These are phyloP conservation scores for Aphidius gifuensis DNA, from an alignment of 1,140 invertebrate genomes.

Conservation along the genomic window DNA sequence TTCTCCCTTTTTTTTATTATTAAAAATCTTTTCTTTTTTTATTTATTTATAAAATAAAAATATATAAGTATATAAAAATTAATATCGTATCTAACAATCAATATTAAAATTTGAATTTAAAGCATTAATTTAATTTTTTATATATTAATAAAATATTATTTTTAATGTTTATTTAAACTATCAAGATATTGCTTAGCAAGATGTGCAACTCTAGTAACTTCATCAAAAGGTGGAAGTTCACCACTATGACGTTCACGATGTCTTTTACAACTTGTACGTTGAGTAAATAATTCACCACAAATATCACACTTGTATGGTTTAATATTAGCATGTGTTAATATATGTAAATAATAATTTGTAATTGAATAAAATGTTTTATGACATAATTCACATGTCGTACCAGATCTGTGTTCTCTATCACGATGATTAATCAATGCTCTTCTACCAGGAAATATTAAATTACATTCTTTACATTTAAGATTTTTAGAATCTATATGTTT, in stretches of 20 bases:
- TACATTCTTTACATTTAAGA: constrained; percentile 11
- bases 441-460: background rate
- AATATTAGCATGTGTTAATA: constrained; percentile 24
- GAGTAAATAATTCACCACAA: constrained; percentile 25
- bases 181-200: constrained; percentile 10
- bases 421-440: constrained; percentile 4
- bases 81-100: too few relatives aligned
- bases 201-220: constrained; percentile 10
- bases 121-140: background rate
- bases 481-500: constrained; percentile 8
- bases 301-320: constrained; percentile 24
- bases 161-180: background rate
- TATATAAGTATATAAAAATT: too few relatives aligned
- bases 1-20: too few relatives aligned
- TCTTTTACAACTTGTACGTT: constrained; percentile 26
- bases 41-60: too few relatives aligned
- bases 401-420: constrained; percentile 6
- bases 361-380: constrained; percentile 8
- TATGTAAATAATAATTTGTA: constrained; percentile 19
- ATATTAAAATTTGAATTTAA: too few relatives aligned
- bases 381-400: constrained; percentile 8
- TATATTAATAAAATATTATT: background rate
- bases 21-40: too few relatives aligned
- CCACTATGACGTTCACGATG: constrained; percentile 26
- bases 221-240: constrained; percentile 15